Evolutionary conservation across 2,888 invertebrate genomes (phyloP).

Genomic region (Hofmannophila pseudospretella): DNA sequence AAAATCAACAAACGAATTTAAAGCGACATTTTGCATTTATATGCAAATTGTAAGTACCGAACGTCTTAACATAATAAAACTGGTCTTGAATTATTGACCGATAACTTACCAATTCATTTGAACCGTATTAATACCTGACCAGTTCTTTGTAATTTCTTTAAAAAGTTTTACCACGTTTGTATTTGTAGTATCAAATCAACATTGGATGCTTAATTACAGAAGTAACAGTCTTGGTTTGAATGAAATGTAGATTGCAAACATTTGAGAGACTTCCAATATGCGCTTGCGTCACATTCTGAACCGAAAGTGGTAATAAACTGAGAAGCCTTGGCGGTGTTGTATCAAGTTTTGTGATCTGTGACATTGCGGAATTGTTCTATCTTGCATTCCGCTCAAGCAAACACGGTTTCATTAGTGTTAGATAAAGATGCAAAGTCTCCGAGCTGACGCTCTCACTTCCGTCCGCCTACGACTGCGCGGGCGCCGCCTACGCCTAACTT

Average conservation of each 20-base stretch:
- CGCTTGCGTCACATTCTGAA: slow-evolving; percentile 58
- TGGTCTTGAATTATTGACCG: slow-evolving; percentile 9
- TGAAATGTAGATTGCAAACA: slow-evolving; percentile 31
- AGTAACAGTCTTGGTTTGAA: slow-evolving; percentile 50
- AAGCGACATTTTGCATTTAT: slow-evolving; percentile 8
- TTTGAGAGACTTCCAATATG: slow-evolving; percentile 34
- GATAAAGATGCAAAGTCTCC: slow-evolving; percentile 56
- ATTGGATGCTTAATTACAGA: slow-evolving; percentile 7
- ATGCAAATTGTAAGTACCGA: slow-evolving; percentile 10
- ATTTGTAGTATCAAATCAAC: too few relatives aligned
- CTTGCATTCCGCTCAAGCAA: slow-evolving; percentile 41
- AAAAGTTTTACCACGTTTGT: too few relatives aligned
- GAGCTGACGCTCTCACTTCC: slow-evolving; percentile 72
- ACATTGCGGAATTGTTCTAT: slow-evolving; percentile 56
- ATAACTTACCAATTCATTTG: slow-evolving; percentile 37
- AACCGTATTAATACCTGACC: slow-evolving; percentile 40
- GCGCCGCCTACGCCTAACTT: slow-evolving; percentile 67
- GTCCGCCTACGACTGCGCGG: slow-evolving; percentile 64
- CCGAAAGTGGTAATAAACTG: slow-evolving; percentile 71
- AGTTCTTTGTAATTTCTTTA: slow-evolving; percentile 37
- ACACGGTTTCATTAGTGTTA: slow-evolving; percentile 39
- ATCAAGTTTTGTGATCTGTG: slow-evolving; percentile 58
- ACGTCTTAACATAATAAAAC: slow-evolving; percentile 6
- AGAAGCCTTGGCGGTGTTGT: slow-evolving; percentile 61
- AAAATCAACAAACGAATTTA: slow-evolving; percentile 11